Conservation (phyloP, 2,113 vertebrate genomes). For the Lophochroa leadbeateri region DNA sequence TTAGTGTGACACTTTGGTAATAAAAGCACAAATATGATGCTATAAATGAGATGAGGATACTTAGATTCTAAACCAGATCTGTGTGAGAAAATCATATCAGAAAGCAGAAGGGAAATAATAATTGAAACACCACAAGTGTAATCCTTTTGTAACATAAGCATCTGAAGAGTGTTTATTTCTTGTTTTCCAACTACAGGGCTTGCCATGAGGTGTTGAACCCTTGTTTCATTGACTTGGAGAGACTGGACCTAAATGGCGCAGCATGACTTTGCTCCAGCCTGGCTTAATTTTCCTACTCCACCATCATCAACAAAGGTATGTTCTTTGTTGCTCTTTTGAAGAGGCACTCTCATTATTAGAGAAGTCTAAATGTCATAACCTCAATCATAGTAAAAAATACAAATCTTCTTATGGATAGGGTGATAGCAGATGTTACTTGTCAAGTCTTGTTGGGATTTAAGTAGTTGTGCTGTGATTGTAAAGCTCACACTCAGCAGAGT, state of each 20-base stretch:
- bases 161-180: neutral
- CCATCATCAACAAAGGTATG: constrained; percentile 81
- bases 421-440: neutral
- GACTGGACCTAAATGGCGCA: constrained; percentile 87
- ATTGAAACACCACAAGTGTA: neutral
- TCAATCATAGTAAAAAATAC: neutral
- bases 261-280: constrained; percentile 89
- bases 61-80: neutral
- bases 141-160: neutral
- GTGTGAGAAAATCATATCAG: neutral
- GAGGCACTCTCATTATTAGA: neutral
- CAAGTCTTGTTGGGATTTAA: neutral
- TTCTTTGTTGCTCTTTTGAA: neutral
- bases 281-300: constrained; percentile 85
- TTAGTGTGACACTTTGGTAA: neutral
- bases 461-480: neutral
- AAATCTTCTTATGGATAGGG: neutral
- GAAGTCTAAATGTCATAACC: neutral
- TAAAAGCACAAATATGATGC: neutral
- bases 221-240: constrained; percentile 72
- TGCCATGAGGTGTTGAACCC: constrained; percentile 82
- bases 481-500: neutral
- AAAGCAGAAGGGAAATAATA: neutral
- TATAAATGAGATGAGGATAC: neutral
- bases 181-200: constrained; percentile 65